A percentile compares a stretch with the other conserved stretches of the same genome.
These are phyloP conservation scores for Caradrina kadenii DNA, from an alignment of 2,888 invertebrate species.

Conservation along the genomic window DNA sequence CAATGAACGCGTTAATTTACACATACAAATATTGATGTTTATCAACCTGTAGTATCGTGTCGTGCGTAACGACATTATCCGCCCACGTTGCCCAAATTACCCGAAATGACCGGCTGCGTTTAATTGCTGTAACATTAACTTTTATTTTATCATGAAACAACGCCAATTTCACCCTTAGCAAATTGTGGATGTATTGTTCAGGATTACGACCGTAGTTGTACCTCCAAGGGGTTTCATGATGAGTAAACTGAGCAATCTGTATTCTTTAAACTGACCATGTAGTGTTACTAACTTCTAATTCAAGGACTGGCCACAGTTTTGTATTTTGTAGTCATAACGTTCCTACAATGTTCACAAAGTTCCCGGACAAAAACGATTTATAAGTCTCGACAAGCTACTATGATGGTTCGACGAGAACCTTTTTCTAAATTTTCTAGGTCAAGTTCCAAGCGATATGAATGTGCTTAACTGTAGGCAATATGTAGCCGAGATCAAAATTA, in stretches of 20 bases:
- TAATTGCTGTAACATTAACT: constrained; percentile 63
- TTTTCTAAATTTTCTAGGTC: constrained; percentile 50
- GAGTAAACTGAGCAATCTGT: background rate
- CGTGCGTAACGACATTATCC: constrained; percentile 43
- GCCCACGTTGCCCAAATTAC: constrained; percentile 47
- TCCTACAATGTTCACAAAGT: constrained; percentile 13
- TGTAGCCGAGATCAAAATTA: constrained; percentile 40
- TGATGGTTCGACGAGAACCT: constrained; percentile 25
- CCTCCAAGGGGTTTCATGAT: background rate
- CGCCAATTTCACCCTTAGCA: constrained; percentile 45
- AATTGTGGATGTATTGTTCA: constrained; percentile 36
- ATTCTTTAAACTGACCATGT: background rate
- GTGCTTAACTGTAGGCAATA: constrained; percentile 45
- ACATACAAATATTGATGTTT: constrained; percentile 33
- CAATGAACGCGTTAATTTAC: constrained; percentile 7
- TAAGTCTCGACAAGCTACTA: constrained; percentile 9
- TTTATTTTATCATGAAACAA: constrained; percentile 61
- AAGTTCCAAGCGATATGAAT: constrained; percentile 39
- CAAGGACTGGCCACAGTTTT: background rate
- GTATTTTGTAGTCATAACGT: constrained; percentile 3
- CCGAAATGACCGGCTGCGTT: constrained; percentile 55
- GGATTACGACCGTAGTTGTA: constrained; percentile 9
- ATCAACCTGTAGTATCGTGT: constrained; percentile 47
- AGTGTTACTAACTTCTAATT: background rate
- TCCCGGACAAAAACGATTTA: constrained; percentile 2